Evolutionary conservation across 2,113 vertebrate species (phyloP).

Genomic region (Lipotes vexillifer): DNA sequence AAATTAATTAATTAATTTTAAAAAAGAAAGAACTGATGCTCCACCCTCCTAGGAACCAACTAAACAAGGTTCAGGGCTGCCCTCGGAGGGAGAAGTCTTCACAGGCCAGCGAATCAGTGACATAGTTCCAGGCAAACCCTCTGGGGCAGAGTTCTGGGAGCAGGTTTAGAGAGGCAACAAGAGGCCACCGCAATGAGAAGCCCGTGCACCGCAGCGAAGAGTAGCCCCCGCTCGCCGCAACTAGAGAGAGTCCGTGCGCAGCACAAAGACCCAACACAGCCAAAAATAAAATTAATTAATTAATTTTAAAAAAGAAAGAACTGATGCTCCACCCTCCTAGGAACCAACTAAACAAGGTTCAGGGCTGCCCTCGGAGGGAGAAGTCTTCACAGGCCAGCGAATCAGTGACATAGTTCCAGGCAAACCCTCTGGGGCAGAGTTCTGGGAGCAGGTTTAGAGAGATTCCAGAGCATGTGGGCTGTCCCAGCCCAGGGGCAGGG

Average conservation of each 20-base stretch:
- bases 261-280: no score
- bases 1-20: no score
- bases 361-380: background rate
- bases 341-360: background rate
- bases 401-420: background rate
- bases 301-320: background rate
- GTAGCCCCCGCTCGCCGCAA: no score
- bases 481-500: background rate
- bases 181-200: no score
- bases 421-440: background rate
- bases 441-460: background rate
- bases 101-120: background rate
- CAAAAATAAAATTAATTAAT: no score
- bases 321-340: background rate
- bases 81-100: background rate
- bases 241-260: no score
- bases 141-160: background rate
- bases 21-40: background rate
- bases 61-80: background rate
- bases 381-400: background rate
- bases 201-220: no score
- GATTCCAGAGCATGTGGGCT: background rate
- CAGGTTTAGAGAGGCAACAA: background rate
- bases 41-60: background rate
- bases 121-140: accelerated